phyloP scores from a whole-genome alignment of 1,140 invertebrate species.

The Rhagoletis zephyria region DNA sequence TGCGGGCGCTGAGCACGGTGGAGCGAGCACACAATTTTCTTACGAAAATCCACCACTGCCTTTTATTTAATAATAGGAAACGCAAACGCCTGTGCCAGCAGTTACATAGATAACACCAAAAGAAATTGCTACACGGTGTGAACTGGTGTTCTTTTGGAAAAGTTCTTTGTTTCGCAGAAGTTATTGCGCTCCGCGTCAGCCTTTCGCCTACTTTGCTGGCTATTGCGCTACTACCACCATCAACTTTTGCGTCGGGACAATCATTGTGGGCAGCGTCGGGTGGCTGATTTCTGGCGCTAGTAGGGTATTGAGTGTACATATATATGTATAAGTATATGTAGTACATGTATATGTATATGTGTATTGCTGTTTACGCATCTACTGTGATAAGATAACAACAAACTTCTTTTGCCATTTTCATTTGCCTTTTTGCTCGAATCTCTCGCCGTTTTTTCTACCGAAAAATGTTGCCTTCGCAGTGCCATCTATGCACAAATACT shows the following conservation, averaged over 20 bases:
- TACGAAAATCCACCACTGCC: not conserved
- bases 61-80: not conserved
- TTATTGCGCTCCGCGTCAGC: conserved; percentile 12
- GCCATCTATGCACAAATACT: not conserved
- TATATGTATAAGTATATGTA: no score
- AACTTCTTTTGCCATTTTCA: conserved; percentile 48
- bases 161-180: conserved; percentile 11
- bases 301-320: not conserved
- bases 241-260: not conserved
- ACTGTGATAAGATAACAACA: conserved; percentile 43
- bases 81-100: not conserved
- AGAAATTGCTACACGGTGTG: not conserved
- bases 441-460: no score
- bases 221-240: conserved; percentile 6
- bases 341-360: not conserved
- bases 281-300: conserved; percentile 1
- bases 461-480: not conserved
- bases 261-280: not conserved
- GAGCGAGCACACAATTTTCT: not conserved
- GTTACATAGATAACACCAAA: conserved; percentile 5
- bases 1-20: not conserved
- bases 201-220: not conserved
- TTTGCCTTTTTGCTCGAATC: not conserved
- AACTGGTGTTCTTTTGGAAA: not conserved
- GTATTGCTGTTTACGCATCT: conserved; percentile 22